phyloP scores from a whole-genome alignment of 1,140 invertebrate genomes.

The Samia ricini region DNA sequence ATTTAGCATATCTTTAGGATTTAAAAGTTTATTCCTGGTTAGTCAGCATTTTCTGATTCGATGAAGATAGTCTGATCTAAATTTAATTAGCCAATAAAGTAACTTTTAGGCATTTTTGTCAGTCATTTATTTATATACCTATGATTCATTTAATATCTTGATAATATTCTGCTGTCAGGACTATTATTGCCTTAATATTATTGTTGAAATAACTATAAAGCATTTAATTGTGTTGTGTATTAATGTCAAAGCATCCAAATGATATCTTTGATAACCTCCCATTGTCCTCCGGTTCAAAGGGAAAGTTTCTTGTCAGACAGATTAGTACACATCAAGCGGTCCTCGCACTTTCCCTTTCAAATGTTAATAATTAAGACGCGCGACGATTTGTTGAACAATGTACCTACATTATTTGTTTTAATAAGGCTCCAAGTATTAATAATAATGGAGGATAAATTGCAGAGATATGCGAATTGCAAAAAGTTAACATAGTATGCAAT shows the following conservation, averaged over 20 bases:
- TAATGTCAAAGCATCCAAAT: not conserved
- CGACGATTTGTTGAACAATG: not conserved
- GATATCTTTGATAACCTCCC: not conserved
- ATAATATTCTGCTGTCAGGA: not conserved
- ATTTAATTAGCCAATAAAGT: too few species aligned
- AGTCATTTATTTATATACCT: too few species aligned
- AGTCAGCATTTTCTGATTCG: too few species aligned
- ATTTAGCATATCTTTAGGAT: too few species aligned
- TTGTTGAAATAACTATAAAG: not conserved
- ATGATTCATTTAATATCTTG: not conserved
- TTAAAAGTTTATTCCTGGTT: too few species aligned
- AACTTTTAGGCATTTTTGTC: too few species aligned
- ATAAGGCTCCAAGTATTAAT: not conserved
- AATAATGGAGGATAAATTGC: not conserved
- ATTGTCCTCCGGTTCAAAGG: not conserved
- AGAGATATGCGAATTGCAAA: not conserved
- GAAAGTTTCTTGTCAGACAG: not conserved
- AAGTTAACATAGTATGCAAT: not conserved
- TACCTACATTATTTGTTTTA: not conserved
- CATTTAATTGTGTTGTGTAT: not conserved
- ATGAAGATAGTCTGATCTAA: too few species aligned
- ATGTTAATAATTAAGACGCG: not conserved
- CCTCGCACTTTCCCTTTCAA: not conserved
- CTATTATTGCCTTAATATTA: not conserved
- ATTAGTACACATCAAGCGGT: slow-evolving; percentile 1